A percentile compares a stretch with the other conserved stretches of the same genome.
These are phyloP conservation scores for Pollenia labialis DNA, from an alignment of 2,888 invertebrate genomes.

Conservation along the genomic window DNA sequence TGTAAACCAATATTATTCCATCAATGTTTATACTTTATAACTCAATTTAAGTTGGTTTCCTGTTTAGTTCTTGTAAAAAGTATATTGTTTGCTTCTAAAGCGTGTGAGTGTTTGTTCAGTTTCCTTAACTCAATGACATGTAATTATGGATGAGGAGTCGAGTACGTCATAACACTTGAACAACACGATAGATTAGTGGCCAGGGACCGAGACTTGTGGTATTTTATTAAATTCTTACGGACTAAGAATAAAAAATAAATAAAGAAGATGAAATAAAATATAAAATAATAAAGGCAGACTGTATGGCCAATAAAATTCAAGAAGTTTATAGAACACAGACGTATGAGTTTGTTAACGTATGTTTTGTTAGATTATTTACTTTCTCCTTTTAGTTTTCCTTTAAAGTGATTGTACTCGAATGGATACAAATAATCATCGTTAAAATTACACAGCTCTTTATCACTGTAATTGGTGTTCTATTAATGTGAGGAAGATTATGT, in stretches of 20 bases:
- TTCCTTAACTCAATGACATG: slow-evolving; percentile 14
- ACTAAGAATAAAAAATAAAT: not conserved
- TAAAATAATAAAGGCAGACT: not conserved
- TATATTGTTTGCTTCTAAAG: no score
- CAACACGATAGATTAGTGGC: slow-evolving; percentile 50
- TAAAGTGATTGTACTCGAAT: not conserved
- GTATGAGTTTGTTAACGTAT: not conserved
- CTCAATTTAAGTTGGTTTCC: no score
- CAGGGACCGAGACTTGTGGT: slow-evolving; percentile 31
- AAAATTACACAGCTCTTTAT: slow-evolving; percentile 56
- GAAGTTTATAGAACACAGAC: not conserved
- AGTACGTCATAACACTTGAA: slow-evolving; percentile 37
- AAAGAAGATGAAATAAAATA: not conserved
- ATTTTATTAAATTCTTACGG: slow-evolving; percentile 55
- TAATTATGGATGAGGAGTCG: slow-evolving; percentile 31
- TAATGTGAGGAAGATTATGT: slow-evolving; percentile 25
- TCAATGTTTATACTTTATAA: no score
- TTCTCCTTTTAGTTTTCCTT: slow-evolving; percentile 7
- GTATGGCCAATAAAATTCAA: slow-evolving; percentile 29
- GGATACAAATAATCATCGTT: slow-evolving; percentile 57
- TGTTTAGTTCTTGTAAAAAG: no score
- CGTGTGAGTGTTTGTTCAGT: not conserved
- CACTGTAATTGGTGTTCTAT: slow-evolving; percentile 55
- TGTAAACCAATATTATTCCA: no score
- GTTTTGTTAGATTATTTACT: not conserved